Conservation (phyloP, 23 tunicate genomes). For the Diplosoma virens region DNA sequence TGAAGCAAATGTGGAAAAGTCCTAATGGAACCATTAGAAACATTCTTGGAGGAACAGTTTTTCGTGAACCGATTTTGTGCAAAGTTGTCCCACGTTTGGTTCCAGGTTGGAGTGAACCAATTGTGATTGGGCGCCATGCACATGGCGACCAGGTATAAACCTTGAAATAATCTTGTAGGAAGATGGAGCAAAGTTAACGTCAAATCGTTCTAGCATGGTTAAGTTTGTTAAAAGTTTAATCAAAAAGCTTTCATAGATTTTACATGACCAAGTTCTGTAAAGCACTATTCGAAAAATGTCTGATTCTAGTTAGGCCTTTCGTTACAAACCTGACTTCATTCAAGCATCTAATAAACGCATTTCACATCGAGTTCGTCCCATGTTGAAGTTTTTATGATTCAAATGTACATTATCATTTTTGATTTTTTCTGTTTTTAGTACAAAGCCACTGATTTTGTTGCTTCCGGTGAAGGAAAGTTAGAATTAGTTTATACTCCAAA, state of each 20-base stretch:
- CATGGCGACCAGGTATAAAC: slow-evolving; percentile 85
- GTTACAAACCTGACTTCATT: no score
- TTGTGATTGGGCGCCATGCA: slow-evolving; percentile 94
- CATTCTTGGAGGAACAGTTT: slow-evolving; percentile 92
- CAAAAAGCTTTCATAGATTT: no score
- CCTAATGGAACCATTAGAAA: slow-evolving; percentile 94
- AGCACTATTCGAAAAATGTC: no score
- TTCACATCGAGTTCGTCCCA: no score
- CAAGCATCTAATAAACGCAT: no score
- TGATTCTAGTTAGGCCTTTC: no score
- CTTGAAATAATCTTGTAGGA: no score
- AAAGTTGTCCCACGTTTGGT: slow-evolving; percentile 88
- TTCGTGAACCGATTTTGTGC: slow-evolving; percentile 95
- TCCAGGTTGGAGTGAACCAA: slow-evolving; percentile 91
- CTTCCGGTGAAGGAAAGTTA: slow-evolving; percentile 86
- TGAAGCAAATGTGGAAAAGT: slow-evolving; percentile 90
- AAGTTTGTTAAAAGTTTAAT: no score
- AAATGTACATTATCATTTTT: background rate
- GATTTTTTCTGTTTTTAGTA: slow-evolving; percentile 37
- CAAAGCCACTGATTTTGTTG: slow-evolving; percentile 96
- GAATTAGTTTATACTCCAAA: slow-evolving; percentile 73
- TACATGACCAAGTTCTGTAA: no score
- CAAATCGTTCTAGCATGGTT: no score
- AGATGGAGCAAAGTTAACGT: no score
- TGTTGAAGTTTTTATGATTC: no score